These are phyloP conservation scores for Drosophila pachea DNA, from an alignment of 1,140 invertebrate genomes.

Conservation along the genomic window DNA sequence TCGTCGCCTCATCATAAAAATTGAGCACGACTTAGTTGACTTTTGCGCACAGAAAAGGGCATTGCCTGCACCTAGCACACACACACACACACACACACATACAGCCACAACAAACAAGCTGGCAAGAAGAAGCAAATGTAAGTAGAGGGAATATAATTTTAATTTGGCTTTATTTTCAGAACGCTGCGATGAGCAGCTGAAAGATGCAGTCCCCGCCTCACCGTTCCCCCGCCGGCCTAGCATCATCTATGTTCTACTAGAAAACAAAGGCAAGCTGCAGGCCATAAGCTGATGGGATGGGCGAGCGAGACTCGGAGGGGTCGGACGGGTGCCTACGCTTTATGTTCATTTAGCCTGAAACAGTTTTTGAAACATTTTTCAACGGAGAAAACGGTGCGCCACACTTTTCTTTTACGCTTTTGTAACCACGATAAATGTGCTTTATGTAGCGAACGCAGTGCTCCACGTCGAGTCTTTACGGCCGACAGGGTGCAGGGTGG, in stretches of 20 bases:
- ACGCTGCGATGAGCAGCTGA: conserved; percentile 49
- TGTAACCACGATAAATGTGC: conserved; percentile 77
- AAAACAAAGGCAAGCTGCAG: conserved; percentile 64
- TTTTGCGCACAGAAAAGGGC: conserved; percentile 71
- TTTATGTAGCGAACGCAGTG: conserved; percentile 65
- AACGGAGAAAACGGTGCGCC: conserved; percentile 57
- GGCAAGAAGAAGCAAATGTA: background rate
- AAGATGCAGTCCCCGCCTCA: conserved; percentile 23
- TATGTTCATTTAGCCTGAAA: conserved; percentile 76
- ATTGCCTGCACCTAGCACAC: conserved; percentile 15
- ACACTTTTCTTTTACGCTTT: conserved; percentile 77
- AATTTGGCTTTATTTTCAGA: conserved; percentile 76
- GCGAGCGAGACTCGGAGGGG: background rate
- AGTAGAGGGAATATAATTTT: conserved; percentile 68
- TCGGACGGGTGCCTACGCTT: conserved; percentile 40
- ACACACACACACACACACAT: conserved; percentile 6
- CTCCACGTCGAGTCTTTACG: conserved; percentile 27
- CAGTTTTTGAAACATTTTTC: conserved; percentile 77
- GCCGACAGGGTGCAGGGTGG: conserved; percentile 14
- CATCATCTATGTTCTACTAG: conserved; percentile 4
- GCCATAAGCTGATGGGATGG: conserved; percentile 13
- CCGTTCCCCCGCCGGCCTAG: background rate
- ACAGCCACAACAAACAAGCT: conserved; percentile 19
- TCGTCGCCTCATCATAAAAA: conserved; percentile 70
- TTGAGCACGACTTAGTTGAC: conserved; percentile 76